phyloP scores from a whole-genome alignment of 2,888 invertebrate genomes.

The Margaritifera margaritifera region DNA sequence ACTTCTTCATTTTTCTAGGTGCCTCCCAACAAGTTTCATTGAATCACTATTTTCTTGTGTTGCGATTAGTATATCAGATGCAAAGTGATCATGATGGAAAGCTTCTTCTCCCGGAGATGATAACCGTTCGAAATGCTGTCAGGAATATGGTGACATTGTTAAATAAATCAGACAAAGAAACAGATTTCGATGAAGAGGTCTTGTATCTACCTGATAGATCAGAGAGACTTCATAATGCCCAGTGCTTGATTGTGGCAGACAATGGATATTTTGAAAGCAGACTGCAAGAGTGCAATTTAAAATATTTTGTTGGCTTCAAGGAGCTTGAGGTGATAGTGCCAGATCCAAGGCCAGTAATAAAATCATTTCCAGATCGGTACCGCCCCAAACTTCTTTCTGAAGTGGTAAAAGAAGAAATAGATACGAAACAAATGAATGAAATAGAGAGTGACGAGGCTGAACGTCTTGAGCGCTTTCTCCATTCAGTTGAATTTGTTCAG shows the following conservation, averaged over 20 bases:
- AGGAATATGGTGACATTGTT: neutral
- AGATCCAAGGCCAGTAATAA: neutral
- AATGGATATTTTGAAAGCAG: neutral
- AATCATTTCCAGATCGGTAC: slow-evolving; percentile 1
- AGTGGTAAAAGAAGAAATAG: slow-evolving; percentile 2
- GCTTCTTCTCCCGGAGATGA: slow-evolving; percentile 2
- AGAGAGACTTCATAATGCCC: slow-evolving; percentile 2
- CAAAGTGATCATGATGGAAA: neutral
- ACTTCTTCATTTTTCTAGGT: slow-evolving; percentile 27
- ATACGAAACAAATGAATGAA: too few species aligned
- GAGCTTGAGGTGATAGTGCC: too few species aligned
- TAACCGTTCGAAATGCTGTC: slow-evolving; percentile 1
- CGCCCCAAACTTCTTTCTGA: slow-evolving; percentile 7
- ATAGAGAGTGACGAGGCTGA: neutral
- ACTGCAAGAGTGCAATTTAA: neutral
- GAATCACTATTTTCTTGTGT: too few species aligned
- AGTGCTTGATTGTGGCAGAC: slow-evolving; percentile 5
- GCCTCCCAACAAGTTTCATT: neutral
- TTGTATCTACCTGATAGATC: slow-evolving; percentile 7
- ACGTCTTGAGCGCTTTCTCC: slow-evolving; percentile 7
- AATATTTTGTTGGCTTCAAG: too few species aligned
- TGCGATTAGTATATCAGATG: neutral
- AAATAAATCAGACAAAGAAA: neutral
- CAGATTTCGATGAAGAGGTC: neutral
- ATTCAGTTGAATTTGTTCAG: slow-evolving; percentile 1